These are phyloP conservation scores for Pectinophora gossypiella DNA, from an alignment of 1,140 invertebrate genomes.

Conservation along the genomic window DNA sequence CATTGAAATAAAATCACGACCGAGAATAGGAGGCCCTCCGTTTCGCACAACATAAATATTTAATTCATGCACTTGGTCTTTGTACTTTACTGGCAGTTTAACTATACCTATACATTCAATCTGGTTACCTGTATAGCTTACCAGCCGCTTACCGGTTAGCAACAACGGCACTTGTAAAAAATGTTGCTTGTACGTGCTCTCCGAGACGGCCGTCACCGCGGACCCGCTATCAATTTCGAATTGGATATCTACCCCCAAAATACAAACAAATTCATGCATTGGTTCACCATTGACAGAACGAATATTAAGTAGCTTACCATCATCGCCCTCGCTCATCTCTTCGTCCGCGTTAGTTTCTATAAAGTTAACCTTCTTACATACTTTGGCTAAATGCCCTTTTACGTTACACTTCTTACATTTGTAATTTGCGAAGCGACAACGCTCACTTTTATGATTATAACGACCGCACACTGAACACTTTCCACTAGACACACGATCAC, in stretches of 20 bases:
- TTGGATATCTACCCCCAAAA: not conserved
- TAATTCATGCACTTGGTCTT: not conserved
- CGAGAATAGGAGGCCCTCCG: slow-evolving; percentile 4
- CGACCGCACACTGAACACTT: slow-evolving; percentile 9
- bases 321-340: slow-evolving; percentile 4
- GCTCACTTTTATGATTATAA: not conserved
- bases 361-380: slow-evolving; percentile 11
- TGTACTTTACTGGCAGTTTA: not conserved
- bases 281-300: slow-evolving; percentile 4
- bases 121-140: not conserved
- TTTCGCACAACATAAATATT: slow-evolving; percentile 4
- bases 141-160: not conserved
- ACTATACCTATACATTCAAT: slow-evolving; percentile 1
- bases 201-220: slow-evolving; percentile 8
- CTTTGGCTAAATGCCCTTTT: slow-evolving; percentile 6
- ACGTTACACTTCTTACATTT: slow-evolving; percentile 7
- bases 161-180: not conserved
- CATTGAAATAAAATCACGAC: slow-evolving; percentile 8
- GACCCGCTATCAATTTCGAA: slow-evolving; percentile 11
- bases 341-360: slow-evolving; percentile 1
- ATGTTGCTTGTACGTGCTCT: slow-evolving; percentile 4
- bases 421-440: slow-evolving; percentile 6
- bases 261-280: not conserved
- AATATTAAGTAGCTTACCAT: slow-evolving; percentile 10
- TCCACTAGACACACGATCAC: not conserved